Base-by-base conservation (phyloP, 37 sponge, comb jelly and placozoan species). In the Tethya wilhelma region DNA sequence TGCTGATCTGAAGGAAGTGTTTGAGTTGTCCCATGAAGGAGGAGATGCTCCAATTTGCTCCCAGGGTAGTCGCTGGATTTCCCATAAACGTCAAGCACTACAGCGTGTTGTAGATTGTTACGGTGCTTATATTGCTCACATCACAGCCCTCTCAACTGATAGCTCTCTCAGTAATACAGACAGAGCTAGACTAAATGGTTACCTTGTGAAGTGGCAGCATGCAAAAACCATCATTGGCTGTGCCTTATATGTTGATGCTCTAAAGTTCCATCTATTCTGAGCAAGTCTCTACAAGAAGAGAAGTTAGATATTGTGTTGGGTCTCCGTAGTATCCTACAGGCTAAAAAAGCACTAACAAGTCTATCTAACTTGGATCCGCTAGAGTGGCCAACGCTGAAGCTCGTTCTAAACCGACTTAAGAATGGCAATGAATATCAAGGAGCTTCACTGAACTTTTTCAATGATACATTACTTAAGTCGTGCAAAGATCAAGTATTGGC, bases 41-140 rank as follows among this genome's bases (percentile, higher is more conserved):
- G 84, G 84, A 23, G 63, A 85, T 70, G 11, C 63, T 8, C 86
- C 86, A 44, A 43, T 85, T 19, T 45, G 86, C 20, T 77, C 46
- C 32, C 74, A 77, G 73, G 78, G 86, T 34, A 85, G 67, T 67
- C 53, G 80, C 11, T 86, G 87, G 87, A 86, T 86, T 38, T 53
- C 67, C 25, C 75, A 79, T 75, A 86, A 86, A 43, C 63, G 68
- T 7, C 44, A 71, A 55, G 87, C 80, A 43, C 67, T 86, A 23
- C 87, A 79, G 55, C 42, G 79, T 26, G 41, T 79, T 8, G 11
- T 86, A 20, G 80, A 79, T 65, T 56, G 60, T 25, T 86, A 86
- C 37, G 67, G 87, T 66, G 87, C 80, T 6, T 86, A 86, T 75
- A 40, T 74, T 8, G 25, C 34, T 40, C 82, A 81, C 63, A 63